A percentile compares a stretch with the other conserved stretches of the same genome.
phyloP scores from a whole-genome alignment of 2,113 vertebrate genomes.

The Chloropsis cyanopogon region DNA sequence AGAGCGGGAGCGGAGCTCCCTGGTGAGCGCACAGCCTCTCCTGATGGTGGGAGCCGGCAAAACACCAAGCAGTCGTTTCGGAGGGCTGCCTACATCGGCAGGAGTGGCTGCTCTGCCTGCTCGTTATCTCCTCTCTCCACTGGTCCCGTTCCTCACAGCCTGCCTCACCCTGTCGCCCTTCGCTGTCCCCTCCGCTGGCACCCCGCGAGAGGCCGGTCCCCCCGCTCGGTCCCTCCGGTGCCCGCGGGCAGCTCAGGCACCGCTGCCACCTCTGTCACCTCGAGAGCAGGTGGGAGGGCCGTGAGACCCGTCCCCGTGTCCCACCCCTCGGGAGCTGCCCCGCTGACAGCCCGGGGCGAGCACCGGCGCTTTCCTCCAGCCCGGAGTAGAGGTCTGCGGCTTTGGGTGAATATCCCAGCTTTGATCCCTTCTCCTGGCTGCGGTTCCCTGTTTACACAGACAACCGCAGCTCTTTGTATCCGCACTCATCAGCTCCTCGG shows the following conservation, averaged over 20 bases:
- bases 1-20: neutral
- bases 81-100: neutral
- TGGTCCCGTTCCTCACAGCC: neutral
- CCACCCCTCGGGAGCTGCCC: rapidly evolving
- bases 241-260: neutral
- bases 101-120: neutral
- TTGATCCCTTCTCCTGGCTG: slow-evolving; percentile 16
- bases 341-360: neutral
- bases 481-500: neutral
- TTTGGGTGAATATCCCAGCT: neutral
- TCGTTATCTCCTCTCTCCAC: neutral
- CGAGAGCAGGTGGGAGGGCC: neutral
- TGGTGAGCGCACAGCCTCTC: neutral
- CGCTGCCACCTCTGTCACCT: neutral
- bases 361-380: neutral
- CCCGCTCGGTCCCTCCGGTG: rapidly evolving
- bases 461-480: slow-evolving; percentile 27
- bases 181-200: neutral
- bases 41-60: neutral
- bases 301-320: rapidly evolving
- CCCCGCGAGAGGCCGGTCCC: rapidly evolving
- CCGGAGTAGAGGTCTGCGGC: neutral
- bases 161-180: neutral
- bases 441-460: slow-evolving; percentile 26
- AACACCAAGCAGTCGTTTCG: neutral